Conservation (phyloP, 2,888 invertebrate species). For the Rhagium mordax region DNA sequence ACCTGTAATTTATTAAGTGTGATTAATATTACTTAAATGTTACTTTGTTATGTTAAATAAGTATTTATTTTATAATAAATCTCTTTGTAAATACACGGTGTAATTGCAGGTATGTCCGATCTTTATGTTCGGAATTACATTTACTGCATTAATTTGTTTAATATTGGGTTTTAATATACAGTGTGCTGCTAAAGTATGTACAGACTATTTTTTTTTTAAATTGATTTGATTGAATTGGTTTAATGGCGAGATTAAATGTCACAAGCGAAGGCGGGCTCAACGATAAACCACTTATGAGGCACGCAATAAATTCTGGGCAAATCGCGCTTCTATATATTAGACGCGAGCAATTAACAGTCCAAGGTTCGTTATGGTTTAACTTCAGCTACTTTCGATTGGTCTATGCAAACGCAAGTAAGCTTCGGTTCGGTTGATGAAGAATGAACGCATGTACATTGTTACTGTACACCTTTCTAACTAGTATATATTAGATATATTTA, state of each 20-base stretch:
- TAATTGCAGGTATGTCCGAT: background rate
- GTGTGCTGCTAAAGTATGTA: too few relatives aligned
- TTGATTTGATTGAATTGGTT: too few relatives aligned
- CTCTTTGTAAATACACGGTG: conserved; percentile 1
- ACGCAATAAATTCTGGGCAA: background rate
- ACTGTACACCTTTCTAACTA: conserved; percentile 51
- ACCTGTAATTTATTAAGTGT: conserved; percentile 28
- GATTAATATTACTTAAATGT: conserved; percentile 33
- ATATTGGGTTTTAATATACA: too few relatives aligned
- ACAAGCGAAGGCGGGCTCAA: background rate
- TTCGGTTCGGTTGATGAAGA: background rate
- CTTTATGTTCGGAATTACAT: background rate
- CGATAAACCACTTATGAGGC: background rate
- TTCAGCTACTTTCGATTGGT: background rate
- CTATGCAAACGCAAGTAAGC: background rate
- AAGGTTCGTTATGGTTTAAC: background rate
- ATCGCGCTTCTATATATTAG: background rate
- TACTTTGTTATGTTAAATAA: conserved; percentile 27
- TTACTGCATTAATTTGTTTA: too few relatives aligned
- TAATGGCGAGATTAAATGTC: background rate
- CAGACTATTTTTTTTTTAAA: too few relatives aligned
- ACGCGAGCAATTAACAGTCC: background rate
- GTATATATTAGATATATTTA: conserved; percentile 59
- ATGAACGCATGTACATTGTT: conserved; percentile 31
- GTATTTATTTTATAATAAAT: conserved; percentile 22